Base-by-base conservation (phyloP, 2,888 invertebrate genomes). In the Capitulum mitella region DNA sequence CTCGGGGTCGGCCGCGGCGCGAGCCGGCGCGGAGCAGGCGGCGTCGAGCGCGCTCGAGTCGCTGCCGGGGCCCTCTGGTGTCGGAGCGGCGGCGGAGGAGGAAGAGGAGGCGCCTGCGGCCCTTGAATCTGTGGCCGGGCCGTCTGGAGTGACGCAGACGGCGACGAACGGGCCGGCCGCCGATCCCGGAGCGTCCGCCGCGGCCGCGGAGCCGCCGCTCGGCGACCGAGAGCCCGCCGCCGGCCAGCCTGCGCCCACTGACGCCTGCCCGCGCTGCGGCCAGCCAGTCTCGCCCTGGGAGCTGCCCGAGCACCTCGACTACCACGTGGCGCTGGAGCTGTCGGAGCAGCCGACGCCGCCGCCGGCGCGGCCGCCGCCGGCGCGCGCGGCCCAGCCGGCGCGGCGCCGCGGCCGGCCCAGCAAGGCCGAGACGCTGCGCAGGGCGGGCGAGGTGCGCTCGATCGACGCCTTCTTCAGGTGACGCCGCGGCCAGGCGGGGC, bases 291-390 rank as follows among this genome's bases (percentile, higher is more conserved):
- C 88, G 22, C 82, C 88, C 6, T 88, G 89, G 80, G 91, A 91
- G 80, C 87, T 91, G 82, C 85, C 88, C 0, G 92, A 93, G 84
- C 96, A 96, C 86, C 86, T 89, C 83, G 96, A 97, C 87, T 95
- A 90, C 85, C 97, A 97, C 85, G 89, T 92, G 83, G 97, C 97
- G 10, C 89, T 91, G 84, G 91, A 91, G 83, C 85, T 97, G 78
- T 76, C 76, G 26, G 26, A 40, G 70, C 70, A 70, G 37, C 34
- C 34, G 16, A 70, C 70, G 22, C 70, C 70, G 26, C 70, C 70
- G 40, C 14, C 40, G 37, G 26, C 37, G 22, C 22, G 5, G 6
- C 26, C 70, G 26, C 37, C 40, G 5, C 40, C 70, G 37, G 29
- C 70, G 40, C 10, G 8, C 6, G 37, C 22, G 34, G 16, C 70